Evolutionary conservation across 2,797 vertebrate species (phyloP), one percentile per base, ranked within the genome.

Genomic region (Chiropotes sagulatus): DNA sequence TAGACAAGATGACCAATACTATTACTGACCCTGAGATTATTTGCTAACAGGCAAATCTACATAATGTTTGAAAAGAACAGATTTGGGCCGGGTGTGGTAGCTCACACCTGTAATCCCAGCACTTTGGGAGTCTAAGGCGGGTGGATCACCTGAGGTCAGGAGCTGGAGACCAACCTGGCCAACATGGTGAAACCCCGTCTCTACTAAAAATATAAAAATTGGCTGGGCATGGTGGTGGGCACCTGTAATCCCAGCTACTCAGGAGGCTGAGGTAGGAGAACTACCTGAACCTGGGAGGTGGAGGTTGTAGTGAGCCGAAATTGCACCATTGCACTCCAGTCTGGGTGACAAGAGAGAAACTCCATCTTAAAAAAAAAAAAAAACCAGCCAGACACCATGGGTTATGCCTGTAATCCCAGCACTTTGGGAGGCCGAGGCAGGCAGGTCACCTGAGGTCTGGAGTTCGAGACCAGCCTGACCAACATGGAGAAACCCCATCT

Each of bases 11-110:
- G 41, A 94, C 39, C 24, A 72, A 70, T 52, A 86, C 8, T 46
- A 78, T 52, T 72, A 82, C 15, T 76, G 15, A 90, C 33, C 7
- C 22, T 86, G 50, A 85, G 30, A 50, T 86, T 48, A 85, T 28
- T 84, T 93, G 81, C 0, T 85, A 84, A 67, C 5, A 88, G 26
- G 10, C 22, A 95, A 92, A 82, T 78, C 30, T 33, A 6, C 33
- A 54, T 64, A 17, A 36, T 81, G 39, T 64, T 93, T 95, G 72
- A 95, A 80, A 95, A 46, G 41, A 64, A 87, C 46, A 94, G 76
- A 67, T 67, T 33, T 67, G 61, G 33, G 61, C 61, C 8, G 61
- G 30, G 15, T 67, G 30, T 33, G 33, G 61, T 67, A 30, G 33
- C 61, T 67, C 61, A n/a, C 3, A 15, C 15, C 61, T 67, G 15